Percentiles rank a stretch among this genome's conserved stretches.
phyloP scores from a whole-genome alignment of 2,888 invertebrate species.

The Tetrapedia diversipes region DNA sequence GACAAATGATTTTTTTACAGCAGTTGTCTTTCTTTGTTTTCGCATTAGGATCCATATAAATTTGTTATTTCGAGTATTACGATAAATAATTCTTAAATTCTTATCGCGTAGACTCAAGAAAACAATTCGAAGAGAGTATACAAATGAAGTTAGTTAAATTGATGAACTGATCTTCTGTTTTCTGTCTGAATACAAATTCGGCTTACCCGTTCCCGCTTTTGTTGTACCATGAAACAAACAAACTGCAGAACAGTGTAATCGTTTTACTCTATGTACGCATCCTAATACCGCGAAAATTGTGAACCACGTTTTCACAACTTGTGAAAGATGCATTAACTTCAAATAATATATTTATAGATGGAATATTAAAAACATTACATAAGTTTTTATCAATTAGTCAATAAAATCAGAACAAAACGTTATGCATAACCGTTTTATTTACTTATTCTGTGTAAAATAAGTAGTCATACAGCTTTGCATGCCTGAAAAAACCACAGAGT shows the following conservation, averaged over 20 bases:
- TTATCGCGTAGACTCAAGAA: neutral
- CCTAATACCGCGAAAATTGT: neutral
- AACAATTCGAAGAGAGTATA: neutral
- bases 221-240: neutral
- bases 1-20: neutral
- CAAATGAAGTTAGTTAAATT: neutral
- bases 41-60: neutral
- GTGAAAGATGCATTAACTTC: neutral
- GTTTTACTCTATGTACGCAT: rapidly evolving
- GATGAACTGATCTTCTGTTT: neutral
- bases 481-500: neutral
- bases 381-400: neutral
- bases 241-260: neutral
- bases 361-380: neutral
- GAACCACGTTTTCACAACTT: neutral
- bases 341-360: neutral
- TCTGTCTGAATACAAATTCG: neutral
- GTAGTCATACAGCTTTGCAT: neutral
- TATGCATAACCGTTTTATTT: neutral
- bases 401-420: too few species aligned
- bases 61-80: neutral
- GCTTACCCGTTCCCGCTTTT: neutral
- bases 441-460: neutral
- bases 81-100: neutral
- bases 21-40: neutral